Percentiles rank a stretch among this genome's conserved stretches.
phyloP scores from a whole-genome alignment of 2,888 invertebrate species.

The Drosophila phalerata region DNA sequence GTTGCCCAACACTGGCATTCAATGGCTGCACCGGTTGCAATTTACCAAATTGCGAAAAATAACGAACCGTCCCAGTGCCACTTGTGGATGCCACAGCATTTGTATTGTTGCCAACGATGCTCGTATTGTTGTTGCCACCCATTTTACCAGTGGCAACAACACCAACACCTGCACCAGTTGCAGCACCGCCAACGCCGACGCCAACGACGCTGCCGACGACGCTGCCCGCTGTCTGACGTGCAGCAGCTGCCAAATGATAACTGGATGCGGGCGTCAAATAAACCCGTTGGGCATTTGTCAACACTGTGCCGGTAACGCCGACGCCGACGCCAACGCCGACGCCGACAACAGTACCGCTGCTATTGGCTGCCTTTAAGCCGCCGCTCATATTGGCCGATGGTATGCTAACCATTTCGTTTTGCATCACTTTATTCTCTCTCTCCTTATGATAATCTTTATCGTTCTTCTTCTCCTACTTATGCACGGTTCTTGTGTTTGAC shows the following conservation, averaged over 20 bases:
- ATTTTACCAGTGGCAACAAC: constrained; percentile 39
- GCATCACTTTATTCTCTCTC: constrained; percentile 65
- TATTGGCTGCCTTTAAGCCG: constrained; percentile 66
- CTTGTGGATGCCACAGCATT: constrained; percentile 36
- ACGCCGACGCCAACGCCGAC: constrained; percentile 48
- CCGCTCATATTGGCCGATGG: constrained; percentile 82
- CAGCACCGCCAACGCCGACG: constrained; percentile 34
- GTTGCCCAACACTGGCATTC: constrained; percentile 50
- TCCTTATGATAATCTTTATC: constrained; percentile 24
- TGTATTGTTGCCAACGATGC: constrained; percentile 25
- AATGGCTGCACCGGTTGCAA: constrained; percentile 48
- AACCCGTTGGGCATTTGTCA: constrained; percentile 64
- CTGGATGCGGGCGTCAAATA: constrained; percentile 57
- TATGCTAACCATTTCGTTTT: constrained; percentile 85
- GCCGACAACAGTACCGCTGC: constrained; percentile 49
- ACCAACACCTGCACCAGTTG: constrained; percentile 41
- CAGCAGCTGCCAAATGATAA: constrained; percentile 39
- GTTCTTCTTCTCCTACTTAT: neutral
- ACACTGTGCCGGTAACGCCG: constrained; percentile 59
- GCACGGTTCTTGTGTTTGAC: neutral
- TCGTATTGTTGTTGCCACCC: constrained; percentile 42
- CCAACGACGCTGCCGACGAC: constrained; percentile 24
- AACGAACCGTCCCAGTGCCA: constrained; percentile 61
- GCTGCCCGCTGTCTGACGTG: constrained; percentile 47
- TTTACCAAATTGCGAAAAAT: constrained; percentile 79